Conservation (phyloP, 1,140 invertebrate genomes). For the Orussus abietinus region DNA sequence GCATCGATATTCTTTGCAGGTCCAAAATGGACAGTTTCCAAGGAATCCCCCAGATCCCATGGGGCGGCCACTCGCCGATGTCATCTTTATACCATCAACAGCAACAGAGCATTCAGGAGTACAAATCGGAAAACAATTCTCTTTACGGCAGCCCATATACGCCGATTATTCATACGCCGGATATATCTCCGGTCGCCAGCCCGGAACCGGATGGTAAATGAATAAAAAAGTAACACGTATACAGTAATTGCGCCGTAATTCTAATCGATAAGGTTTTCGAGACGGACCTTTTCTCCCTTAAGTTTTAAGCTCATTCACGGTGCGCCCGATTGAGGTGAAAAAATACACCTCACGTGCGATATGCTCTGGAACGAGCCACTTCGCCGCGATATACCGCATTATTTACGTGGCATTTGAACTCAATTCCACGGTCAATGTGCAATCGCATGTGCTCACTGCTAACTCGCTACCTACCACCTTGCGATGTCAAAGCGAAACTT, state of each 20-base stretch:
- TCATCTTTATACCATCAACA: constrained; percentile 51
- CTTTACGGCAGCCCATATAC: constrained; percentile 52
- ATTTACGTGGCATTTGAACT: background rate
- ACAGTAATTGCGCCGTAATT: background rate
- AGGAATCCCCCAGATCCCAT: constrained; percentile 48
- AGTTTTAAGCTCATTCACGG: too few relatives aligned
- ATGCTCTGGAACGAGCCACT: background rate
- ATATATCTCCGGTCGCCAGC: constrained; percentile 50
- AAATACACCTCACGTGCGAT: too few relatives aligned
- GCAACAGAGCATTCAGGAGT: constrained; percentile 48
- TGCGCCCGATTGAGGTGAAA: too few relatives aligned
- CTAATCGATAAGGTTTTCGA: too few relatives aligned
- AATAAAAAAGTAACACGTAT: background rate
- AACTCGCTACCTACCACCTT: too few relatives aligned
- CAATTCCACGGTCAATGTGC: too few relatives aligned
- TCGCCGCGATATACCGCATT: background rate
- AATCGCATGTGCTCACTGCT: too few relatives aligned
- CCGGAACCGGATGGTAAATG: constrained; percentile 51
- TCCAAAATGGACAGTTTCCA: constrained; percentile 52
- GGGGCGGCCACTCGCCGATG: constrained; percentile 51
- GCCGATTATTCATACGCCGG: constrained; percentile 50
- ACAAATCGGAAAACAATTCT: constrained; percentile 53
- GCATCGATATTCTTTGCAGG: constrained; percentile 30
- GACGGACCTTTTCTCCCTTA: too few relatives aligned
- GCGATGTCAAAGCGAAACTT: too few relatives aligned